Percentiles rank a stretch among this genome's conserved stretches.
These are phyloP conservation scores for Chelonia mydas DNA, from an alignment of 2,797 vertebrate genomes.

Conservation along the genomic window DNA sequence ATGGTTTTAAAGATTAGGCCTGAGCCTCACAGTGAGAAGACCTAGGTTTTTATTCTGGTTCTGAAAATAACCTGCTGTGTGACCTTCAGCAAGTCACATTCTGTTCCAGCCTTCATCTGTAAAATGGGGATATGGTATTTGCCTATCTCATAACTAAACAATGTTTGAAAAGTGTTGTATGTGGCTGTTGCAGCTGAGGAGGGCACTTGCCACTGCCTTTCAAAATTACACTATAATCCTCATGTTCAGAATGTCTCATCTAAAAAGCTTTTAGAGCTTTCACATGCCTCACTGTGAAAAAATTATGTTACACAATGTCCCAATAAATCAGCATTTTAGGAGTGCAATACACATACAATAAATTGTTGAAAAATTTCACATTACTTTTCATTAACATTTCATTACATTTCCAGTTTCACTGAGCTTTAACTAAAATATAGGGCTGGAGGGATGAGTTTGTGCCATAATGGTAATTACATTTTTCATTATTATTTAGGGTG, in stretches of 20 bases:
- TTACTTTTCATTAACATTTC: background rate
- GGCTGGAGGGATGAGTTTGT: background rate
- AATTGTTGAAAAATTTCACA: background rate
- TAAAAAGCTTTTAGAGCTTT: background rate
- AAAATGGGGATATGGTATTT: background rate
- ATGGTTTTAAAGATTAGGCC: background rate
- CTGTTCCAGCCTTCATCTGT: background rate
- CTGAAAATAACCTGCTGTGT: background rate
- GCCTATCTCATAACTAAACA: background rate
- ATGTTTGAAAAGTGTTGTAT: background rate
- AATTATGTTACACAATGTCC: background rate
- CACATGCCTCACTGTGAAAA: background rate
- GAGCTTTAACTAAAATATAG: background rate
- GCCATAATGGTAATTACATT: background rate
- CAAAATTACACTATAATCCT: background rate
- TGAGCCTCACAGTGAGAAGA: background rate
- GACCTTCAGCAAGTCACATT: background rate
- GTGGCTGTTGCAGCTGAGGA: background rate
- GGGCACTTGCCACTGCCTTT: background rate
- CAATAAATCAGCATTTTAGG: background rate
- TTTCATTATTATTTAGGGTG: background rate
- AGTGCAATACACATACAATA: background rate
- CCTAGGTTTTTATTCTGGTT: background rate
- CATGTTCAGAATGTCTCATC: background rate
- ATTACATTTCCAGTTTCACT: background rate